Evolutionary conservation across 2,113 vertebrate genomes (phyloP).

Genomic region (Gila orcuttii): DNA sequence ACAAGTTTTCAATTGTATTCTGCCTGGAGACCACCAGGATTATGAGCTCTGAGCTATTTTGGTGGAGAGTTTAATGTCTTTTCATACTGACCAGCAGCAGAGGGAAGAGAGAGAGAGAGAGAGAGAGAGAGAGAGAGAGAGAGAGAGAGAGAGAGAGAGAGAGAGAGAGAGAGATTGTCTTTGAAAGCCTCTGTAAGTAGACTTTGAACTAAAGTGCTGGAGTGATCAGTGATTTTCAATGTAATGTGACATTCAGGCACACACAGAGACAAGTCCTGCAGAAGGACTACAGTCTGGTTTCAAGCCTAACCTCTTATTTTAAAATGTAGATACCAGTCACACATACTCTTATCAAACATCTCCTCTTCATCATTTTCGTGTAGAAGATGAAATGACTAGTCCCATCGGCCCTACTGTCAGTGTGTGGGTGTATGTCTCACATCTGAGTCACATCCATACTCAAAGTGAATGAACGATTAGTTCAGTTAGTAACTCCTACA

Average conservation of each 20-base stretch:
- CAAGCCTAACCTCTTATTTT: not conserved
- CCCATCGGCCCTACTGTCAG: not conserved
- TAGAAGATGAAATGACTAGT: slow-evolving; percentile 25
- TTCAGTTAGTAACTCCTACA: slow-evolving; percentile 31
- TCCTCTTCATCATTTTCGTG: not conserved
- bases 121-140: no score
- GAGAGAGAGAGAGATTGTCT: slow-evolving; percentile 12
- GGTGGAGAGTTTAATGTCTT: slow-evolving; percentile 39
- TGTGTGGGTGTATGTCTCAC: slow-evolving; percentile 35
- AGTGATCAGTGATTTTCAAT: slow-evolving; percentile 18
- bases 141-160: not conserved
- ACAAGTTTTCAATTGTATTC: not conserved
- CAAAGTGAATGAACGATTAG: slow-evolving; percentile 37
- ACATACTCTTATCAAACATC: not conserved
- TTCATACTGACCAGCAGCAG: slow-evolving; percentile 24
- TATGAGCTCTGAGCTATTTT: slow-evolving; percentile 49
- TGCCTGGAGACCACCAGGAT: slow-evolving; percentile 33
- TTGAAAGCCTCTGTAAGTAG: not conserved
- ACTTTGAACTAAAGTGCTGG: slow-evolving; percentile 9
- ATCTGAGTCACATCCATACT: slow-evolving; percentile 23
- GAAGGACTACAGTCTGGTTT: not conserved
- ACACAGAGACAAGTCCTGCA: not conserved
- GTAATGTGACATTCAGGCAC: not conserved
- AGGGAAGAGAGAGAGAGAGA: not conserved
- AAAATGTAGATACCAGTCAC: not conserved